Evolutionary conservation across 2,888 invertebrate genomes (phyloP).

Genomic region (Drosophila pseudotalamancana): DNA sequence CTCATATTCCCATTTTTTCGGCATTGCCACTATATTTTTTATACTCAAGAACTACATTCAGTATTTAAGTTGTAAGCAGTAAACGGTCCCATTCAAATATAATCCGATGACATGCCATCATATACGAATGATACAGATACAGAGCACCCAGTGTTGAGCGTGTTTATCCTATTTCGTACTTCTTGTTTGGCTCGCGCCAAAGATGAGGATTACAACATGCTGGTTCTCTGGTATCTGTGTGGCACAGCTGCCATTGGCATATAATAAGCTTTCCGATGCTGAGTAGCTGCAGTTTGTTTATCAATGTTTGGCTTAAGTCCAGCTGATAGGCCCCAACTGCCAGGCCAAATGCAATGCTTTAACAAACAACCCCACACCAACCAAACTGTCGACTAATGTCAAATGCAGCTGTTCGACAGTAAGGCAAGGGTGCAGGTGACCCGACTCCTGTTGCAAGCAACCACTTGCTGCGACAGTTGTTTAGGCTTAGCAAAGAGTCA

Average conservation of each 20-base stretch:
- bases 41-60: too few relatives aligned
- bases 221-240: constrained; percentile 16
- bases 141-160: neutral
- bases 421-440: neutral
- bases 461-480: constrained; percentile 14
- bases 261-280: constrained; percentile 35
- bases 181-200: constrained; percentile 2
- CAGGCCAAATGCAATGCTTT: neutral
- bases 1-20: neutral
- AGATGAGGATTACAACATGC: constrained; percentile 24
- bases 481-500: constrained; percentile 30
- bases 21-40: neutral
- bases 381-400: constrained; percentile 52
- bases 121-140: neutral
- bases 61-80: too few relatives aligned
- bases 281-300: constrained; percentile 16
- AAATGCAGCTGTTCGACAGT: constrained; percentile 31
- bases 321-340: constrained; percentile 6
- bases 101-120: neutral
- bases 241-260: constrained; percentile 19
- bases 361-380: neutral
- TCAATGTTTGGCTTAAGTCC: constrained; percentile 37
- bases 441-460: constrained; percentile 4
- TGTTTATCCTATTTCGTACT: neutral
- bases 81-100: neutral